Percentiles rank a stretch among this genome's conserved stretches.
phyloP scores from a whole-genome alignment of 2,888 invertebrate species.

The Agrotis clavis region DNA sequence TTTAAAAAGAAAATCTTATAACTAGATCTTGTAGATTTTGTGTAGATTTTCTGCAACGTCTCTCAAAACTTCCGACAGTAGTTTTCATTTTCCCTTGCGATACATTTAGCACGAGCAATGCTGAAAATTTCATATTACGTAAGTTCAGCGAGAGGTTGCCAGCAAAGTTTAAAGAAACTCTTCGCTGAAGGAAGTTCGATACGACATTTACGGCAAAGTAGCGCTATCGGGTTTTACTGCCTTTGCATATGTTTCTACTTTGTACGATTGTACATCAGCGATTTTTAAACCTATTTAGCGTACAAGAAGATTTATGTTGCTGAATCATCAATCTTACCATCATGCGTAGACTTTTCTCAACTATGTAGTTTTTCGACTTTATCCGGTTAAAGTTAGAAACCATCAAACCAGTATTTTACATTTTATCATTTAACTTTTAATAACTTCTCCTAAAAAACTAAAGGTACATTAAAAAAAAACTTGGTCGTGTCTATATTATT shows the following conservation, averaged over 20 bases:
- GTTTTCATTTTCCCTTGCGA: slow-evolving; percentile 43
- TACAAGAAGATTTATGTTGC: neutral
- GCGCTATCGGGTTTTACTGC: slow-evolving; percentile 38
- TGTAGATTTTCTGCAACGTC: neutral
- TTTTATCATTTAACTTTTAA: neutral
- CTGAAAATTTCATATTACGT: slow-evolving; percentile 42
- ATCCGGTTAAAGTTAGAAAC: too few relatives aligned
- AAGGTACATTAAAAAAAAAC: too few relatives aligned
- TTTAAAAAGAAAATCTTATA: too few relatives aligned
- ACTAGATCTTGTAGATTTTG: too few relatives aligned
- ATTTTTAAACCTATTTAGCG: neutral
- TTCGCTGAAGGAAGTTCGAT: slow-evolving; percentile 43
- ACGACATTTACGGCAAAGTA: slow-evolving; percentile 39
- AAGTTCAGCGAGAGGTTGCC: slow-evolving; percentile 47
- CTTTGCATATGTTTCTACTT: slow-evolving; percentile 29
- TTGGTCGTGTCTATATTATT: too few relatives aligned
- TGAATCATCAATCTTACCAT: neutral
- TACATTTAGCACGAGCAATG: slow-evolving; percentile 14
- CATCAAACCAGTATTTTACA: too few relatives aligned
- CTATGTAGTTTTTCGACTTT: too few relatives aligned
- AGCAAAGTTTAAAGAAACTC: slow-evolving; percentile 59
- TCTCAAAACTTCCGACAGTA: slow-evolving; percentile 20
- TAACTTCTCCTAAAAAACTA: too few relatives aligned
- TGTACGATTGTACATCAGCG: neutral
- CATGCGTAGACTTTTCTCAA: too few relatives aligned